A percentile compares a stretch with the other conserved stretches of the same genome.
These are phyloP conservation scores for Callionymus lyra DNA, from an alignment of 2,113 vertebrate species.

Conservation along the genomic window DNA sequence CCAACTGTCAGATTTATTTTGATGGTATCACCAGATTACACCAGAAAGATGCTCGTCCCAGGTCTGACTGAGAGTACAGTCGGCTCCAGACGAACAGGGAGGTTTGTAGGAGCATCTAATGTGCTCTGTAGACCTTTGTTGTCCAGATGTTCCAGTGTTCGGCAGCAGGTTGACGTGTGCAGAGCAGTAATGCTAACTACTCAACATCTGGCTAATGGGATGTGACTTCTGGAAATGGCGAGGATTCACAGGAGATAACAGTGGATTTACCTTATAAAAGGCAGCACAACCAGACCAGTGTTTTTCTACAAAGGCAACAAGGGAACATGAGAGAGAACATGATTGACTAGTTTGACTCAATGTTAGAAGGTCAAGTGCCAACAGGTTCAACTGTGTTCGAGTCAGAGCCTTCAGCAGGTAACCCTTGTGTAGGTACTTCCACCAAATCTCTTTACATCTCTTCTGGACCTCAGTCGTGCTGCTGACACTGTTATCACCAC, in stretches of 20 bases:
- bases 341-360: too few species aligned
- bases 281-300: slow-evolving; percentile 64
- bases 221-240: slow-evolving; percentile 60
- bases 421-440: too few species aligned
- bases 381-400: too few species aligned
- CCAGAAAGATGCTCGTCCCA: slow-evolving; percentile 11
- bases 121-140: slow-evolving; percentile 28
- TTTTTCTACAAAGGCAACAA: slow-evolving; percentile 50
- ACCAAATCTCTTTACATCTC: too few species aligned
- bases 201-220: slow-evolving; percentile 66
- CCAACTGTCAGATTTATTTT: slow-evolving; percentile 12
- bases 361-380: too few species aligned
- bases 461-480: too few species aligned
- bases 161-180: slow-evolving; percentile 41
- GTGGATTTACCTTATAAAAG: slow-evolving; percentile 57
- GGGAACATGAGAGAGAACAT: background rate
- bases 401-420: background rate
- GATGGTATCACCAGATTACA: slow-evolving; percentile 24
- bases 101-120: slow-evolving; percentile 27
- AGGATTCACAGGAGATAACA: slow-evolving; percentile 63
- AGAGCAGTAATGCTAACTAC: slow-evolving; percentile 57
- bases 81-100: slow-evolving; percentile 16
- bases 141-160: slow-evolving; percentile 54
- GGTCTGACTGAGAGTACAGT: slow-evolving; percentile 14
- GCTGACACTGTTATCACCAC: too few species aligned